phyloP scores from a whole-genome alignment of 2,888 invertebrate genomes.

The Altica lythri region DNA sequence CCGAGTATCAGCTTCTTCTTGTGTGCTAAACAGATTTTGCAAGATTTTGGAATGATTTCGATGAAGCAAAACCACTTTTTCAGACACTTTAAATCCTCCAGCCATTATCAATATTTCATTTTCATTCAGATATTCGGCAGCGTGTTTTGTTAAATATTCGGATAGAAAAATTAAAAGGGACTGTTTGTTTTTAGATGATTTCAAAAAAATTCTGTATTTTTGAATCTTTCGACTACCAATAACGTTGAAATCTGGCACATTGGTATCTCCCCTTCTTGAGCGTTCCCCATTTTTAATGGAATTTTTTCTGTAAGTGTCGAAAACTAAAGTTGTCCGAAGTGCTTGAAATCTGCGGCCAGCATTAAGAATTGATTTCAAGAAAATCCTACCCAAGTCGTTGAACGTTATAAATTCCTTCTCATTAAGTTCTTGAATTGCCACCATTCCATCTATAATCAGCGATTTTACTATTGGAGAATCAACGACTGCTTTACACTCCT shows the following conservation, averaged over 20 bases:
- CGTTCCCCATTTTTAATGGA: conserved; percentile 17
- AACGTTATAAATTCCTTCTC: conserved; percentile 28
- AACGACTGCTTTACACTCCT: conserved; percentile 2
- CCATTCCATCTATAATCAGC: conserved; percentile 26
- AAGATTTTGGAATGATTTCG: background rate
- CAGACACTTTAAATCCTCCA: background rate
- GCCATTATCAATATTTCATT: background rate
- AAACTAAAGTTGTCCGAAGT: conserved; percentile 20
- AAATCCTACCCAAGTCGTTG: conserved; percentile 24
- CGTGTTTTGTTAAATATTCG: conserved; percentile 14
- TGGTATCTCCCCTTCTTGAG: conserved; percentile 18
- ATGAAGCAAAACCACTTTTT: background rate
- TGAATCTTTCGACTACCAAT: conserved; percentile 20
- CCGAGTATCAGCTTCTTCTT: background rate
- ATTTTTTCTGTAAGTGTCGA: conserved; percentile 18
- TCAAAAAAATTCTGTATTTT: conserved; percentile 26
- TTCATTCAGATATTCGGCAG: conserved; percentile 17
- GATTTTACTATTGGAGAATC: conserved; percentile 23
- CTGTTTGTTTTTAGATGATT: too few species aligned
- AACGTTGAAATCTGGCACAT: conserved; percentile 21
- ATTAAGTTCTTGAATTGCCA: conserved; percentile 23
- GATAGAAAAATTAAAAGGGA: too few species aligned
- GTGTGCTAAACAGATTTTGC: background rate
- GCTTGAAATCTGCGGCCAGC: conserved; percentile 15
- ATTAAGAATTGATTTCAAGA: conserved; percentile 11